Percentiles rank a stretch among this genome's conserved stretches.
phyloP scores from a whole-genome alignment of 1,140 invertebrate genomes.

The Caenorhabditis tropicalis region DNA sequence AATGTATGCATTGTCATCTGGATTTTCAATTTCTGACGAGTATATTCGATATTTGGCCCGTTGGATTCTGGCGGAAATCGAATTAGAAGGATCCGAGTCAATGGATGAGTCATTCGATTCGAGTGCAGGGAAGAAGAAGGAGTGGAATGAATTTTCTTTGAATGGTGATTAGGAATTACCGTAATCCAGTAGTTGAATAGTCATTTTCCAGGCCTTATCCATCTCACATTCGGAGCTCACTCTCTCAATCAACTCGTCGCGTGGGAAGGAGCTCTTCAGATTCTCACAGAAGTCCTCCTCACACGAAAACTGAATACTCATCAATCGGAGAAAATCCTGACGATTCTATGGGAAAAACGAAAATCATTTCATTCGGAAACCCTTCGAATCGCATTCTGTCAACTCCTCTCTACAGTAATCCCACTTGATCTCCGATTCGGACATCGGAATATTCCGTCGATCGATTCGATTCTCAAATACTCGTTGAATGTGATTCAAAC shows the following conservation, averaged over 20 bases:
- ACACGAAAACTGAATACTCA: neutral
- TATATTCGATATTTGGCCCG: neutral
- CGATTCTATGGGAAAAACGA: neutral
- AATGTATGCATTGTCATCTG: neutral
- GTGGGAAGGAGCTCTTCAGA: neutral
- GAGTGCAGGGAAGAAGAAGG: neutral
- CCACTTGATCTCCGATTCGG: neutral
- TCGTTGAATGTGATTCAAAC: neutral
- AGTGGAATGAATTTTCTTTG: neutral
- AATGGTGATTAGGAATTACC: neutral
- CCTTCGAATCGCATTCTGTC: neutral
- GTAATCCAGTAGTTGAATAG: neutral
- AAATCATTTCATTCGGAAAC: neutral
- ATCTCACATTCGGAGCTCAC: neutral
- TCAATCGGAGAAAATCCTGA: neutral
- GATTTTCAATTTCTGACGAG: neutral
- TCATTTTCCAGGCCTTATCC: neutral
- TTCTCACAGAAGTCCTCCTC: neutral
- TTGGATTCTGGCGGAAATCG: neutral
- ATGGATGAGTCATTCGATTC: neutral
- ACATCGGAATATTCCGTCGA: neutral
- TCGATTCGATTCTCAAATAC: constrained; percentile 22
- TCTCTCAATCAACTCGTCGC: neutral
- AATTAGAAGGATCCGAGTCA: neutral
- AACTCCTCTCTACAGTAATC: neutral